Evolutionary conservation across 2,888 invertebrate genomes (phyloP).

Genomic region (Campopleginae sp.): DNA sequence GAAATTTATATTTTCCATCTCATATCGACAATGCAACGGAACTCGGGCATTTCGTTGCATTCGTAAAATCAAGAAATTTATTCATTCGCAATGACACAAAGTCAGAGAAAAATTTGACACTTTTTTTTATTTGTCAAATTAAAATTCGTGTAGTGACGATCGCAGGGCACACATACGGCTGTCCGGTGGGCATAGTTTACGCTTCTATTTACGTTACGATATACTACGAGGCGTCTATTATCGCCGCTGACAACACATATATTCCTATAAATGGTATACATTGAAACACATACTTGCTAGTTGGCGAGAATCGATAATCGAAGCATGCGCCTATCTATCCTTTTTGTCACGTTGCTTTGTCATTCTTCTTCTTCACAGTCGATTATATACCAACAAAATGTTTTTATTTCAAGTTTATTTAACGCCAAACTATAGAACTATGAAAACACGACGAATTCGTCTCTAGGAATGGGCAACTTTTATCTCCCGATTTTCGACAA

Average conservation of each 20-base stretch:
- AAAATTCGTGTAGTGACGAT: conserved; percentile 11
- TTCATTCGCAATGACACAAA: background rate
- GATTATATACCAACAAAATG: conserved; percentile 6
- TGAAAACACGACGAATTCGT: background rate
- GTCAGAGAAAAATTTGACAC: too few species aligned
- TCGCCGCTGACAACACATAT: conserved; percentile 35
- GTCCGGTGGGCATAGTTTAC: conserved; percentile 45
- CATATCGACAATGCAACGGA: background rate
- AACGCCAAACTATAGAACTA: background rate
- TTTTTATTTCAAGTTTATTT: background rate
- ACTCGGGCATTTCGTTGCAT: background rate
- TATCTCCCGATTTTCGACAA: background rate
- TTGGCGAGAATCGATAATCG: conserved; percentile 69
- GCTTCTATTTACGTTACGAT: conserved; percentile 43
- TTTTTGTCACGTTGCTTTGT: conserved; percentile 19
- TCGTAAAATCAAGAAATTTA: background rate
- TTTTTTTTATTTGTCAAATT: too few species aligned
- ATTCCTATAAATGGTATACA: background rate
- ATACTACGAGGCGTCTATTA: conserved; percentile 18
- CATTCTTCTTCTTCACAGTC: conserved; percentile 19
- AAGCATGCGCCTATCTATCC: conserved; percentile 69
- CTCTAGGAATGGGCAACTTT: background rate
- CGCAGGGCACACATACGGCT: background rate
- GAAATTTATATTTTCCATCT: background rate
- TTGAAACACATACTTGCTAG: conserved; percentile 51